These are phyloP conservation scores for Corythaeola cristata DNA, from an alignment of 2,113 vertebrate species.

Conservation along the genomic window DNA sequence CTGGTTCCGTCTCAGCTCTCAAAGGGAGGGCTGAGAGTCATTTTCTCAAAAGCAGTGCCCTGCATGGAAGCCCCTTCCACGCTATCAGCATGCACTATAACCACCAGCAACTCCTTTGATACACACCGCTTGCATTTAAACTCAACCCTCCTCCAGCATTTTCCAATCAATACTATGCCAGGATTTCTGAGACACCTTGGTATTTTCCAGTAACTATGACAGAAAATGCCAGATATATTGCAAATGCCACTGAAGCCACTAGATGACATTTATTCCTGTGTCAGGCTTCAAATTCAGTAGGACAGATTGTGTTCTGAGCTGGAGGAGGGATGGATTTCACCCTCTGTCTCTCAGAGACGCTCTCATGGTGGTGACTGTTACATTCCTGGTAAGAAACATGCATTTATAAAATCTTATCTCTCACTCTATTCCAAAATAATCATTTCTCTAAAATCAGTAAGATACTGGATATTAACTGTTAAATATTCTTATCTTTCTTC, in stretches of 20 bases:
- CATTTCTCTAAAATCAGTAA: background rate
- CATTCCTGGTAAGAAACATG: background rate
- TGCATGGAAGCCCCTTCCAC: background rate
- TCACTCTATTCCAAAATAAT: background rate
- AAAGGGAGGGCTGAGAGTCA: background rate
- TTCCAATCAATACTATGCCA: background rate
- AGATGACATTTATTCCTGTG: background rate
- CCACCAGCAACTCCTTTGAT: background rate
- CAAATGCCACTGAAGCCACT: background rate
- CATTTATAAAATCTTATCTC: background rate
- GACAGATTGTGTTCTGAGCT: background rate
- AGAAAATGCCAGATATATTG: background rate
- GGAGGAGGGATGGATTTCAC: background rate
- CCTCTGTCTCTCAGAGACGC: background rate
- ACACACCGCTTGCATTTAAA: background rate
- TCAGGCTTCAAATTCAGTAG: background rate
- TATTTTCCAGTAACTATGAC: background rate
- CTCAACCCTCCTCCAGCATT: background rate
- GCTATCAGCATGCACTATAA: background rate
- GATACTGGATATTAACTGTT: background rate
- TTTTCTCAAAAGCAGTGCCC: background rate
- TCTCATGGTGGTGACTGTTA: background rate
- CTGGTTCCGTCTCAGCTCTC: background rate
- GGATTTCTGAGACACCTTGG: background rate
- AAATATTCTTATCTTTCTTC: background rate